Percentiles rank a stretch among this genome's conserved stretches.
Conservation (phyloP, 2,113 vertebrate species). For the Tetrax tetrax region DNA sequence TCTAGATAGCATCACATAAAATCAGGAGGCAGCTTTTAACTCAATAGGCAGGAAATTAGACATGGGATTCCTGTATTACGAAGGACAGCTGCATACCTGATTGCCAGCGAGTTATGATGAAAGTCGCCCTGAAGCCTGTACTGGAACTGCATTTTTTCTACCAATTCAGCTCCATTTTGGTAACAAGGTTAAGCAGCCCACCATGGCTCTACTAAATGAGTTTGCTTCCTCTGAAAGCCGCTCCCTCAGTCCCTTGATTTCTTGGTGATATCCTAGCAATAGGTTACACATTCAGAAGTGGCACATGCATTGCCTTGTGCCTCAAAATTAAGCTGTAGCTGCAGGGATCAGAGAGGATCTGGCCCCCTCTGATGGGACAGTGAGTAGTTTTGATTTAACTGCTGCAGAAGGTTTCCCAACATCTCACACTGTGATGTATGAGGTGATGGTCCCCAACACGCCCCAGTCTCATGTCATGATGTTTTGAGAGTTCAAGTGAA, state of each 20-base stretch:
- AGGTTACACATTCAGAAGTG: conserved; percentile 24
- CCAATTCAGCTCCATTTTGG: neutral
- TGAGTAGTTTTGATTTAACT: neutral
- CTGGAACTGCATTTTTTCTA: neutral
- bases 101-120: neutral
- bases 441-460: neutral
- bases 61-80: neutral
- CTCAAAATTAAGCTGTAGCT: neutral
- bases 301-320: neutral
- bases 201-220: neutral
- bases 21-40: conserved; percentile 27
- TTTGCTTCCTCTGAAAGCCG: conserved; percentile 13
- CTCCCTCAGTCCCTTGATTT: conserved; percentile 33
- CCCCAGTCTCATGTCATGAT: rapidly evolving
- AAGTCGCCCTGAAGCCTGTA: neutral
- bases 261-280: conserved; percentile 34
- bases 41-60: conserved; percentile 45
- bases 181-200: neutral
- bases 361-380: neutral
- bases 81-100: neutral
- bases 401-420: neutral
- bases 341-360: no score
- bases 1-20: neutral
- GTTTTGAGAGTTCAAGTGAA: neutral
- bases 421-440: neutral